Evolutionary conservation across 2,113 vertebrate species (phyloP), one percentile per base, ranked within the genome.

Genomic region (Macquaria australasica): DNA sequence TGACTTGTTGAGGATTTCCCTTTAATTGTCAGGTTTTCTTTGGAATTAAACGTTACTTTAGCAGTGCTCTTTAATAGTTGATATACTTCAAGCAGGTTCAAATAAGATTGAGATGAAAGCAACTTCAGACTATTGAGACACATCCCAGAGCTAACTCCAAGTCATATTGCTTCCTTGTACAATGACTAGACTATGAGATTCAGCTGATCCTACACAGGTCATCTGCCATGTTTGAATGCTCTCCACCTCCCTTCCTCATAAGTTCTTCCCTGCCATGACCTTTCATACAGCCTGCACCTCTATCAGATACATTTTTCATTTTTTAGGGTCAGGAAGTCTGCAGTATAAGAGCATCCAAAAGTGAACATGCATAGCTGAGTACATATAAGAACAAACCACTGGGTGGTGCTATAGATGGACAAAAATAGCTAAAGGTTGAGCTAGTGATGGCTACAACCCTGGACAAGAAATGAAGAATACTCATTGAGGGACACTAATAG

Each of bases 341-440:
- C 62, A 72, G 55, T 51, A n/a, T 60, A 68, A 73, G 82, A 86
- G 77, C 74, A 86, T 85, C 75, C 34, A 66, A 77, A 77, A 7
- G 14, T 84, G 70, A 88, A 56, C 85, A 84, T 85, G 91, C 83
- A 90, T 80, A 84, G 78, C 82, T 72, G 67, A 78, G 48, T 75
- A 71, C 23, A 68, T 74, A 82, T 76, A 45, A 59, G 28, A 74
- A 53, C 16, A 64, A 79, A 78, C 63, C 86, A 87, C 66, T 73
- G 20, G 89, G 63, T 87, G 56, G 80, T 79, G 76, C 89, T 83
- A 85, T 23, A 84, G 66, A 60, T 82, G 48, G 14, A 69, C 37
- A 56, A 63, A 39, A 77, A 37, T 15, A 51, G 63, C 70, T 68
- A 12, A 56, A 60, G 45, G 50, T 20, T 48, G 59, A 87, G 37